A percentile compares a stretch with the other conserved stretches of the same genome.
phyloP scores from a whole-genome alignment of 2,113 vertebrate species.

The Melanotaenia duboulayi region DNA sequence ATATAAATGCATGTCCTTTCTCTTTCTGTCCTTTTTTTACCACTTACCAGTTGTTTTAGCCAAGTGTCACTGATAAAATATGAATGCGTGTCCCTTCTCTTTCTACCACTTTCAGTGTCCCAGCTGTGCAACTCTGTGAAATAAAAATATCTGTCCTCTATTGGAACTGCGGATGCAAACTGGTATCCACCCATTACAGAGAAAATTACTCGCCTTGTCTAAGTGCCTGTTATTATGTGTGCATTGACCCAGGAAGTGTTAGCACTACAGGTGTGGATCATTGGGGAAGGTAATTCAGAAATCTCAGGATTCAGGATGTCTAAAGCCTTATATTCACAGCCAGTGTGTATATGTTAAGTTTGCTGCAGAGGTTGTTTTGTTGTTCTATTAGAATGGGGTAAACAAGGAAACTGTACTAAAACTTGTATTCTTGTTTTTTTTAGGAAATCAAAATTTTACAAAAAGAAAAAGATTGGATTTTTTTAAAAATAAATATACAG shows the following conservation, averaged over 20 bases:
- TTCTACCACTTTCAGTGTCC: constrained; percentile 29
- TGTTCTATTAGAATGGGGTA: too few relatives aligned
- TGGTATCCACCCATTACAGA: constrained; percentile 37
- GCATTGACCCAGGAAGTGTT: constrained; percentile 8
- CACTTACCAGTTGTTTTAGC: constrained; percentile 61
- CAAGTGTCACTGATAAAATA: constrained; percentile 71
- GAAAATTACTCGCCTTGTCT: constrained; percentile 19
- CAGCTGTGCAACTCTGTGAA: constrained; percentile 21
- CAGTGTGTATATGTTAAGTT: too few relatives aligned
- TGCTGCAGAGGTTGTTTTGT: too few relatives aligned
- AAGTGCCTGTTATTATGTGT: background rate
- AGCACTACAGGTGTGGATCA: constrained; percentile 29
- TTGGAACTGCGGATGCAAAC: constrained; percentile 40
- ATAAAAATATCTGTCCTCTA: constrained; percentile 43
- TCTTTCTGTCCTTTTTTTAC: constrained; percentile 37
- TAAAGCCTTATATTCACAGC: too few relatives aligned
- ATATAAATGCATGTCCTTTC: constrained; percentile 71
- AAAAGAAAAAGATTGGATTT: too few relatives aligned
- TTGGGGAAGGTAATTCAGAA: too few relatives aligned
- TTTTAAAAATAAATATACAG: too few relatives aligned
- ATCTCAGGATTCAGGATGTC: too few relatives aligned
- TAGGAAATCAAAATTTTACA: too few relatives aligned
- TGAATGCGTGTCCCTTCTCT: constrained; percentile 57
- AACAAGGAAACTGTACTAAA: too few relatives aligned
- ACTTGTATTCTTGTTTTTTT: too few relatives aligned